Evolutionary conservation across 2,113 vertebrate species (phyloP).

Genomic region (Sorex araneus): DNA sequence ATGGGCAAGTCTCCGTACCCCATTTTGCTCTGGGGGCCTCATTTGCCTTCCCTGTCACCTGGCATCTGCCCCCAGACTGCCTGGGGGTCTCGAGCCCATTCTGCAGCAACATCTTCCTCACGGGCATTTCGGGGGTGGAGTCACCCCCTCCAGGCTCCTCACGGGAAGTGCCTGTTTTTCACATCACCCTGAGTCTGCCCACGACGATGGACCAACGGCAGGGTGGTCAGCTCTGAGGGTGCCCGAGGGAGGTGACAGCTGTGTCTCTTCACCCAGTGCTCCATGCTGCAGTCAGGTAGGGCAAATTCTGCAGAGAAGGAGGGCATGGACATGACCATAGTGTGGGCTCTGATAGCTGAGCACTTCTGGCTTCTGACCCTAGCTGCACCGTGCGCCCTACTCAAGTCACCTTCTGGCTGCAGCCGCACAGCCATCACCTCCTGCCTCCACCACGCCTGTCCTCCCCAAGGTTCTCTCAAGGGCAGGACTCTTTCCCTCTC

Average conservation of each 20-base stretch:
- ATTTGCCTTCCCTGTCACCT: background rate
- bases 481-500: background rate
- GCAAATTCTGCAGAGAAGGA: background rate
- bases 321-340: fast-evolving
- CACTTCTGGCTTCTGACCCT: background rate
- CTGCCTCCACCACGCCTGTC: background rate
- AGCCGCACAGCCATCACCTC: fast-evolving
- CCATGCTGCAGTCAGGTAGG: background rate
- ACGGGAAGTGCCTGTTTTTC: background rate
- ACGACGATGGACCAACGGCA: background rate
- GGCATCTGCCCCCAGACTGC: fast-evolving
- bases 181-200: background rate
- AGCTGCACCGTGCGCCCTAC: no score
- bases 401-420: background rate
- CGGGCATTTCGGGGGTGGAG: background rate
- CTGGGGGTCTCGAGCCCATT: fast-evolving
- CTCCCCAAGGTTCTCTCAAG: background rate
- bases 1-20: no score
- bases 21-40: background rate
- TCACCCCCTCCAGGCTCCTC: background rate
- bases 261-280: background rate
- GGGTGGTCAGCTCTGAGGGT: no score
- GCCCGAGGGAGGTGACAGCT: no score
- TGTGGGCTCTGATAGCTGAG: fast-evolving
- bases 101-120: background rate